A percentile compares a stretch with the other conserved stretches of the same genome.
These are phyloP conservation scores for Mesorhabditis belari DNA, from an alignment of 2,888 invertebrate genomes.

Conservation along the genomic window DNA sequence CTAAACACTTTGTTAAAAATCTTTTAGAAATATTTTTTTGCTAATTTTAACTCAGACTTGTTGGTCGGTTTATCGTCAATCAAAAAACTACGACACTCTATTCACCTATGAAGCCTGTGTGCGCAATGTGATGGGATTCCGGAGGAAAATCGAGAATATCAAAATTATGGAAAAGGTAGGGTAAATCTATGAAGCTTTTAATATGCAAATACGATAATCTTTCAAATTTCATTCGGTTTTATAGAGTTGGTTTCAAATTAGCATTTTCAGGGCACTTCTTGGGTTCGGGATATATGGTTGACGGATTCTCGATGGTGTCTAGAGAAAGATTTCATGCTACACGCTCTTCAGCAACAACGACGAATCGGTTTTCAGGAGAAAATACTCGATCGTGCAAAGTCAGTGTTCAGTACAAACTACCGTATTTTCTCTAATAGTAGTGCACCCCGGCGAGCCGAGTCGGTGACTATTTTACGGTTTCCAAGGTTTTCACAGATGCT, in stretches of 20 bases:
- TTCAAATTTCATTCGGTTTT: too few species aligned
- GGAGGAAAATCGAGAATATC: slow-evolving; percentile 16
- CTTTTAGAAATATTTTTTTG: neutral
- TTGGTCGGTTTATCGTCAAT: slow-evolving; percentile 17
- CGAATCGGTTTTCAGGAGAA: slow-evolving; percentile 8
- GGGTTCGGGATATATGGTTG: slow-evolving; percentile 23
- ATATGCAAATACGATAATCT: too few species aligned
- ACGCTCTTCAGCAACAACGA: slow-evolving; percentile 16
- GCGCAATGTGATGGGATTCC: slow-evolving; percentile 26
- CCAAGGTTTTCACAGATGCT: too few species aligned
- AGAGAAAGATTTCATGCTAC: slow-evolving; percentile 25
- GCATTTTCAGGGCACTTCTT: slow-evolving; percentile 16
- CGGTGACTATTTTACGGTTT: too few species aligned
- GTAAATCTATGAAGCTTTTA: slow-evolving; percentile 1
- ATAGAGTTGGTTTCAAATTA: neutral
- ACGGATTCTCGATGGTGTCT: slow-evolving; percentile 18
- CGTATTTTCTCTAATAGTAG: too few species aligned
- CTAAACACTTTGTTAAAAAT: too few species aligned
- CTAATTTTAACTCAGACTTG: slow-evolving; percentile 3
- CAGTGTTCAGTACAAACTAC: too few species aligned
- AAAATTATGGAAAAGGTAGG: slow-evolving; percentile 18
- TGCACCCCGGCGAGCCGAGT: too few species aligned
- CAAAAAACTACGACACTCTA: slow-evolving; percentile 22
- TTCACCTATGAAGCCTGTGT: slow-evolving; percentile 38
- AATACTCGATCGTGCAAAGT: slow-evolving; percentile 3